Conservation (phyloP, 2,113 vertebrate species). For the Lophura nycthemera region DNA sequence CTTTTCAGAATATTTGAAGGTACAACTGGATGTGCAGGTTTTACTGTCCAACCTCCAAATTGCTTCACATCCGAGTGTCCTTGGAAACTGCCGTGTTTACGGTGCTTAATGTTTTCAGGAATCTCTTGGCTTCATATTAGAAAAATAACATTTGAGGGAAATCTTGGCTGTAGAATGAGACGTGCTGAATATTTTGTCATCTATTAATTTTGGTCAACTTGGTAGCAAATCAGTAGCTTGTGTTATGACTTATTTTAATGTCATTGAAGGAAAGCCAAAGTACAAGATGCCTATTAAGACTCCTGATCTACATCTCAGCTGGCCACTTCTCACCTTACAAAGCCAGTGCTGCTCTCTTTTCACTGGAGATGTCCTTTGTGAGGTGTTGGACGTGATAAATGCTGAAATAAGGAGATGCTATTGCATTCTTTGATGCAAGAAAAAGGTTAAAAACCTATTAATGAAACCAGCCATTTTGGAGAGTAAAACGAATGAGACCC, state of each 20-base stretch:
- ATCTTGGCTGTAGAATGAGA: slow-evolving; percentile 13
- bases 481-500: neutral
- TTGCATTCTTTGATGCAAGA: neutral
- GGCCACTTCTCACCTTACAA: neutral
- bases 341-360: neutral
- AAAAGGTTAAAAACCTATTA: neutral
- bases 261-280: neutral
- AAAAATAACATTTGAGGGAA: neutral
- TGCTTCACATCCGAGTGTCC: neutral
- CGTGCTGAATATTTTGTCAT: neutral
- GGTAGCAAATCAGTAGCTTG: neutral
- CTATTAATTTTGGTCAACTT: neutral
- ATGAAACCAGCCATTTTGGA: neutral
- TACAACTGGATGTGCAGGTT: neutral
- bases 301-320: neutral
- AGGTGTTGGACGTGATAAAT: neutral
- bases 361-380: neutral
- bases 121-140: neutral
- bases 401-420: neutral
- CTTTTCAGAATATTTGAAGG: neutral
- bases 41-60: neutral
- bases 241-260: neutral
- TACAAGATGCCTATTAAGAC: neutral
- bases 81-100: neutral
- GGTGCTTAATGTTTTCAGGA: neutral